Percentiles rank a stretch among this genome's conserved stretches.
phyloP scores from a whole-genome alignment of 2,888 invertebrate species.

The Hypomecis atomaria region DNA sequence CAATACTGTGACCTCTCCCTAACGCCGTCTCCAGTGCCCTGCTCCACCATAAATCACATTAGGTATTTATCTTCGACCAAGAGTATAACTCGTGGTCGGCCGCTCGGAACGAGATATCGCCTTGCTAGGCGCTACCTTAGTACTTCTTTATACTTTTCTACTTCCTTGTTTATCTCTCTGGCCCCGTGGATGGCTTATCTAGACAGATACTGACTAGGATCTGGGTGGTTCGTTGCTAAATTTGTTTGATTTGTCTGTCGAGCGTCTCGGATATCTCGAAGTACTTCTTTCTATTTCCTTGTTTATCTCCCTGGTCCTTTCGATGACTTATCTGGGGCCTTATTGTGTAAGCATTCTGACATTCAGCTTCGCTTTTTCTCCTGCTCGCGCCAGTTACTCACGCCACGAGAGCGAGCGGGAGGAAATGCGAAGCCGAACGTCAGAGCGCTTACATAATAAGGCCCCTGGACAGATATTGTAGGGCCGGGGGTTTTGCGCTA shows the following conservation, averaged over 20 bases:
- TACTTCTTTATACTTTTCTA: slow-evolving; percentile 13
- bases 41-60: slow-evolving; percentile 17
- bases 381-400: too few species aligned
- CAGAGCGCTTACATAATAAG: too few species aligned
- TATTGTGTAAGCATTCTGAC: too few species aligned
- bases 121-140: slow-evolving; percentile 36
- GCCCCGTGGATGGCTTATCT: slow-evolving; percentile 30
- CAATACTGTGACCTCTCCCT: slow-evolving; percentile 5
- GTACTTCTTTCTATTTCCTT: too few species aligned
- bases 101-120: slow-evolving; percentile 53
- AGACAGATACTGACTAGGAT: slow-evolving; percentile 19
- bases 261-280: neutral
- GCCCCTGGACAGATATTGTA: too few species aligned
- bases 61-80: slow-evolving; percentile 23
- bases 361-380: too few species aligned
- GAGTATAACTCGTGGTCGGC: slow-evolving; percentile 35
- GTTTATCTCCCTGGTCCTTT: too few species aligned
- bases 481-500: too few species aligned
- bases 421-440: too few species aligned
- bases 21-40: neutral
- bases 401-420: too few species aligned
- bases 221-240: neutral
- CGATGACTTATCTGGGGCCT: too few species aligned
- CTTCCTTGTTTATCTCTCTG: slow-evolving; percentile 47
- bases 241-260: neutral